Evolutionary conservation across 2,113 vertebrate species (phyloP), one percentile per base, ranked within the genome.

Genomic region (Labeo rohita): DNA sequence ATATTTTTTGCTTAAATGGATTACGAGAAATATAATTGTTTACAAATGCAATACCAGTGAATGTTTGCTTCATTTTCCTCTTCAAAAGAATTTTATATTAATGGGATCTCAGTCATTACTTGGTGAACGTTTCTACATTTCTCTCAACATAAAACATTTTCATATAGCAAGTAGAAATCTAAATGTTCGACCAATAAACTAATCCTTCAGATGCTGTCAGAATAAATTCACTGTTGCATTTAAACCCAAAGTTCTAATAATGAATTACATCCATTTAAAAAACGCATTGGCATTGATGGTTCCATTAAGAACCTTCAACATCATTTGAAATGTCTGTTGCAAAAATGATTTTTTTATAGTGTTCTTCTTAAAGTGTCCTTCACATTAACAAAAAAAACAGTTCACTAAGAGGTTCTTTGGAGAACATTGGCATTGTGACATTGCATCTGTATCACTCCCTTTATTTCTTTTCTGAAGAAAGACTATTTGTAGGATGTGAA

Each of bases 1-100:
- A 68, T 68, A 50, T 18, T 54, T 78, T 84, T 81, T 75, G 54
- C 72, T 87, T 81, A 85, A 85, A 84, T 86, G 63, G 83, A 76
- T 72, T 66, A 12, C 47, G 39, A 49, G 39, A 56, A 65, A 66
- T 83, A 66, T 80, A 73, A 85, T 83, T 83, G 80, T 88, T 86
- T 88, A 73, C 77, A 43, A 82, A 61, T 43, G 47, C 82, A 80
- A 86, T 85, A 75, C 52, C 34, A 39, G 36, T 73, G 80, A 36
- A 72, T 63, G 15, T 83, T 84, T 76, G 45, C 45, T 72, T 84
- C 15, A 80, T 80, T 73, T 80, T 85, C 34, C 43, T 12, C 34
- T 77, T 78, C 70, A 59, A 77, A 7, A 59, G 8, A 43, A 28
- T 45, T 34, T 52, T 79, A 79, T 18, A 15, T 45, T n/a, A 49